Evolutionary conservation across 2,113 vertebrate species (phyloP).

Genomic region (Silurus meridionalis): DNA sequence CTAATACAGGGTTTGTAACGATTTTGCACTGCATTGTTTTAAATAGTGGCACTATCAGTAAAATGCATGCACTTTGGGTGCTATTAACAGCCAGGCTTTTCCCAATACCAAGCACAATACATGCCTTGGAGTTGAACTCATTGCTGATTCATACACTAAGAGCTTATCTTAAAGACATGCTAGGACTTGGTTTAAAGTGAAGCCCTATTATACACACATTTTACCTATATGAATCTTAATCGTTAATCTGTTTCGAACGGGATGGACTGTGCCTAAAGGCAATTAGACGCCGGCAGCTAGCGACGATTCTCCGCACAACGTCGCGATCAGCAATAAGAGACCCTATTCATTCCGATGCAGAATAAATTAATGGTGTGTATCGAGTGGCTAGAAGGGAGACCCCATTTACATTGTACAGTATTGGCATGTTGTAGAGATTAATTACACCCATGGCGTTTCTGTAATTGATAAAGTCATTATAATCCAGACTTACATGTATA

Average conservation of each 20-base stretch:
- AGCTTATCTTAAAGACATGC: constrained; percentile 36
- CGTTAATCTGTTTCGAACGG: constrained; percentile 32
- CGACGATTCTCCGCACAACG: constrained; percentile 26
- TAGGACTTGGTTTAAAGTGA: constrained; percentile 11
- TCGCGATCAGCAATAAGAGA: constrained; percentile 67
- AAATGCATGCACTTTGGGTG: constrained; percentile 20
- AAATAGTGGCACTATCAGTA: constrained; percentile 29
- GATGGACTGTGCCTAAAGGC: constrained; percentile 28
- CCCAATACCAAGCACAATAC: constrained; percentile 11
- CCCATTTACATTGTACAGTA: constrained; percentile 67
- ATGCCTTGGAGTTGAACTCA: constrained; percentile 11
- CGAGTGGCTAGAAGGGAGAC: constrained; percentile 61
- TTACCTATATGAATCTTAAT: constrained; percentile 38
- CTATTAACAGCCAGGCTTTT: constrained; percentile 43
- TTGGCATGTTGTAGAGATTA: constrained; percentile 73
- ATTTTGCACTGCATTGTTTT: neutral
- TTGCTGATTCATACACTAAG: constrained; percentile 41
- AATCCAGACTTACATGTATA: constrained; percentile 70
- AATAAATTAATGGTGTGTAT: constrained; percentile 72
- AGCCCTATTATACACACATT: constrained; percentile 37
- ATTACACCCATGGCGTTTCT: constrained; percentile 66
- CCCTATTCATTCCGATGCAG: constrained; percentile 63
- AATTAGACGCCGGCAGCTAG: constrained; percentile 42
- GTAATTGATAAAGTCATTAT: constrained; percentile 74
- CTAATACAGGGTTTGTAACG: neutral